phyloP scores from a whole-genome alignment of 2,113 vertebrate species.

The Balaenoptera acutorostrata region DNA sequence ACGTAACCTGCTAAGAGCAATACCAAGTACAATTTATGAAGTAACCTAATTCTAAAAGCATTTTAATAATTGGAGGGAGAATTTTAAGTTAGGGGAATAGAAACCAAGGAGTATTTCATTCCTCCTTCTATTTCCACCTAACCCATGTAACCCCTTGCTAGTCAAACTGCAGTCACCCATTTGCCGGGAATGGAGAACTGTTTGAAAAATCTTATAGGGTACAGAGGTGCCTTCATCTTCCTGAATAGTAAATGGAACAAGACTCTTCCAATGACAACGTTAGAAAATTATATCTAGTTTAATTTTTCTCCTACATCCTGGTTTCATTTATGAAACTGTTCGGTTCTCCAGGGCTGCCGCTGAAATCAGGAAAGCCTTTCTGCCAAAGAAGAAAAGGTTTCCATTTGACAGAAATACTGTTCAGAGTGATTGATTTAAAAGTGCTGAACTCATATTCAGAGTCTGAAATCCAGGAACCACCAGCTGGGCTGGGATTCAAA shows the following conservation, averaged over 20 bases:
- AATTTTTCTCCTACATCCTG: conserved; percentile 69
- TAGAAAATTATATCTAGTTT: conserved; percentile 49
- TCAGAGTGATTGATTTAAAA: conserved; percentile 78
- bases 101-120: background rate
- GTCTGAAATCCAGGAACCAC: conserved; percentile 74
- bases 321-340: conserved; percentile 67
- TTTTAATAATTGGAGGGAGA: conserved; percentile 26
- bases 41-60: background rate
- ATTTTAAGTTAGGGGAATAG: background rate
- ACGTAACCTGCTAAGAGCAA: background rate
- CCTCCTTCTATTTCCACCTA: background rate
- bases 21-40: background rate
- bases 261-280: conserved; percentile 34
- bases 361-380: conserved; percentile 64
- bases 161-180: background rate
- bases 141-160: background rate
- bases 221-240: conserved; percentile 5
- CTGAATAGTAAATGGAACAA: background rate
- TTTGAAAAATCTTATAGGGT: conserved; percentile 36
- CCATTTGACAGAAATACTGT: conserved; percentile 73
- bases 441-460: conserved; percentile 72
- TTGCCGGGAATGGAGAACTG: background rate
- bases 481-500: conserved; percentile 76
- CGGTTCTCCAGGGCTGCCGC: conserved; percentile 60
- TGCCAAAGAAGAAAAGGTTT: conserved; percentile 60